Evolutionary conservation across 2,888 invertebrate genomes (phyloP).

Genomic region (Lochmaea capreae): DNA sequence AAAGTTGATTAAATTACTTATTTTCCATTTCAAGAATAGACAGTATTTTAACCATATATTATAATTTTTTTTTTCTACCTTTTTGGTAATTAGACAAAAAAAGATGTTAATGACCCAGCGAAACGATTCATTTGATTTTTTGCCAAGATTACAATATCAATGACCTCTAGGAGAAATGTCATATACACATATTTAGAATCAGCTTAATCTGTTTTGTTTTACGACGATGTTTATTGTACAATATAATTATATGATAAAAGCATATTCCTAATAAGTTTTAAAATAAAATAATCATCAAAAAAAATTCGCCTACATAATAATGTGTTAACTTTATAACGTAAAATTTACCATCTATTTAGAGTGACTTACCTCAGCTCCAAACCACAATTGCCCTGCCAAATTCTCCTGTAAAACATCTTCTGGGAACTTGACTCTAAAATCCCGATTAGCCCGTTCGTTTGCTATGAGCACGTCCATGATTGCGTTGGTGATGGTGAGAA

Average conservation of each 20-base stretch:
- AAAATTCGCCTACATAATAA: too few relatives aligned
- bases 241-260: background rate
- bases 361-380: constrained; percentile 90
- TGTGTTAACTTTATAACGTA: too few relatives aligned
- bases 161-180: constrained; percentile 1
- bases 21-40: background rate
- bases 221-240: background rate
- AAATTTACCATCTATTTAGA: too few relatives aligned
- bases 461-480: constrained; percentile 95
- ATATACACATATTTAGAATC: background rate
- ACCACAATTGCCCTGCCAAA: constrained; percentile 98
- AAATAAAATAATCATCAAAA: too few relatives aligned
- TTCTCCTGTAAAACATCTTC: constrained; percentile 99
- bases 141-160: constrained; percentile 4
- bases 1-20: too few relatives aligned
- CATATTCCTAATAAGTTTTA: background rate
- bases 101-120: constrained; percentile 1
- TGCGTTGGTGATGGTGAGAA: constrained; percentile 91
- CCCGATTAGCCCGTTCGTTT: constrained; percentile 88
- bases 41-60: background rate
- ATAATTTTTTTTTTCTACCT: background rate
- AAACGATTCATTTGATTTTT: background rate
- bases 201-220: constrained; percentile 4
- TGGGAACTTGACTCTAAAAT: constrained; percentile 98
- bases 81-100: background rate